Evolutionary conservation across 2,888 invertebrate genomes (phyloP), one percentile per base, ranked within the genome.

Genomic region (Noctua janthe): DNA sequence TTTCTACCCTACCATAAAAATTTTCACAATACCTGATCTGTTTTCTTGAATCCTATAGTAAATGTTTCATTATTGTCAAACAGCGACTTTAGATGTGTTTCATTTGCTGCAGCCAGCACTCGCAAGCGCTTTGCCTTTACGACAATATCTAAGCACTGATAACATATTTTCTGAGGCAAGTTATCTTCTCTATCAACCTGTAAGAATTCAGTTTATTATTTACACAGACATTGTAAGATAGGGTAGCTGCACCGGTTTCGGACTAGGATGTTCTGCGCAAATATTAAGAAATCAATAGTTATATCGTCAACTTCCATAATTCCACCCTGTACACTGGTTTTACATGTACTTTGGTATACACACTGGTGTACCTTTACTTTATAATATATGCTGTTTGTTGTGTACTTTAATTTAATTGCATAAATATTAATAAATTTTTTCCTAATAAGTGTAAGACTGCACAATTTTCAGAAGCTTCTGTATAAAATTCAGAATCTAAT

Each of bases 151-250:
- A 87, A 81, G 85, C 96, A 96, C 54, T 87, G 85, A 47, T 8
- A 66, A 85, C 96, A 96, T 82, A 96, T 92, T 85, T 93, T 94
- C 59, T 88, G 88, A 0, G 96, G 96, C 49, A 96, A 88, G 66
- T 92, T 91, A 70, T 94, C 94, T 64, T 88, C 73, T 29, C 67
- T 74, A 2, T 75, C 79, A 43, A 94, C 83, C 94, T 94, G 85
- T 39, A 87, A 85, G 11, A 80, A 67, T 43, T 20, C 7, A 72
- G 23, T 49, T 29, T 15, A n/a, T 15, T 43, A 56, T 62, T 78
- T 39, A 67, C 11, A 71, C 5, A 47, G 3, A n/a, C 0, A n/a
- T 17, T 15, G 39, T n/a, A 29, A 62, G 20, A 54, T 6, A 62
- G 15, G 62, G 17, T 35, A 35, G 29, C 62, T 29, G 15, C 62